Evolutionary conservation across 2,113 vertebrate species (phyloP).

Genomic region (Desmodus rotundus): DNA sequence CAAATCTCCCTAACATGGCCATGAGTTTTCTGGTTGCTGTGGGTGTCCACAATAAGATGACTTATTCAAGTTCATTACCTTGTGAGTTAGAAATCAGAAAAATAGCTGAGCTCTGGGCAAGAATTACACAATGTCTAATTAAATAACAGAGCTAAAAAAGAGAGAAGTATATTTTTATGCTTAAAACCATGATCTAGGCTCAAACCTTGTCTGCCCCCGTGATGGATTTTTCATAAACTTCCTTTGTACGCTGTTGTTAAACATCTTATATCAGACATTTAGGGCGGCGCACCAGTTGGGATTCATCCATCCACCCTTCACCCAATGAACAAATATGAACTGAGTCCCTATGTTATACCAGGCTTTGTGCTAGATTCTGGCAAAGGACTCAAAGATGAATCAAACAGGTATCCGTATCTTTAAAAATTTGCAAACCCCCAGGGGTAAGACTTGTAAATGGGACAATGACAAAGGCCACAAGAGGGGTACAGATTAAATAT

Average conservation of each 20-base stretch:
- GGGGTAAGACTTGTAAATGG: background rate
- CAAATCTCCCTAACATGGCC: conserved; percentile 59
- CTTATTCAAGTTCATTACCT: conserved; percentile 58
- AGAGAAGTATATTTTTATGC: background rate
- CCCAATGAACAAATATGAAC: background rate
- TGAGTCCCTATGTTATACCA: background rate
- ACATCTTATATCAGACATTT: background rate
- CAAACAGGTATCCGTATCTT: background rate
- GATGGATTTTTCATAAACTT: conserved; percentile 1
- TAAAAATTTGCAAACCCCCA: background rate
- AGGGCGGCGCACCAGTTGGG: background rate
- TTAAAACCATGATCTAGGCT: conserved; percentile 36
- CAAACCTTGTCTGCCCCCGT: background rate
- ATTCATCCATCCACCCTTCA: background rate
- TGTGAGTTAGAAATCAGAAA: conserved; percentile 42
- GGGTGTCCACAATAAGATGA: conserved; percentile 53
- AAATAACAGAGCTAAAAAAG: conserved; percentile 6
- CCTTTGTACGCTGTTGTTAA: background rate
- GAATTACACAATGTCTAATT: conserved; percentile 45
- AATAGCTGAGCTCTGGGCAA: conserved; percentile 12
- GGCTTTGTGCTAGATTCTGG: background rate
- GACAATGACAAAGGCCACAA: background rate
- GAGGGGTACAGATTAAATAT: background rate
- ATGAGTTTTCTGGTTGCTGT: conserved; percentile 43
- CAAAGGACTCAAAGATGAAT: conserved; percentile 16